Conservation (phyloP, 2,888 invertebrate genomes). For the Chromoteleia sp. region DNA sequence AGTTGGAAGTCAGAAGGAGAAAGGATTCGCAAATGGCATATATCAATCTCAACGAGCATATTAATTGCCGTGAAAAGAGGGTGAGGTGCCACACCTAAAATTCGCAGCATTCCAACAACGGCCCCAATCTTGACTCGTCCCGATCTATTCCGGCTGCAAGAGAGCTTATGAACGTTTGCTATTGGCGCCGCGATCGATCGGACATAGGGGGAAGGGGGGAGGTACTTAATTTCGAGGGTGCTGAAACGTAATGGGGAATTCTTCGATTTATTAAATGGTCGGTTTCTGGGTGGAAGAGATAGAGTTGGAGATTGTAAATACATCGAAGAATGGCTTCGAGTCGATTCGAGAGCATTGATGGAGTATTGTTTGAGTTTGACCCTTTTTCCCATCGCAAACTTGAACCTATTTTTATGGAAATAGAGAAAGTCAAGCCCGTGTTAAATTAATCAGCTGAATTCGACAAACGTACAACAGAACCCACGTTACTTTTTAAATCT, state of each 20-base stretch:
- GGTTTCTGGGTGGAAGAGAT: slow-evolving; percentile 13
- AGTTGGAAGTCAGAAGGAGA: slow-evolving; percentile 62
- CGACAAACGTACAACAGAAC: no score
- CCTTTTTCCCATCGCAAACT: no score
- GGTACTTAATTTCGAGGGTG: slow-evolving; percentile 65
- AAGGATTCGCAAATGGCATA: slow-evolving; percentile 69
- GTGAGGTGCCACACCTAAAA: slow-evolving; percentile 80
- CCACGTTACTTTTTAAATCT: no score
- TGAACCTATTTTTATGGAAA: no score
- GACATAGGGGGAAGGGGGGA: no score
- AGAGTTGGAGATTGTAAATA: slow-evolving; percentile 48
- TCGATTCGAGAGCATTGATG: background rate
- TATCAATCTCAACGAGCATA: slow-evolving; percentile 54
- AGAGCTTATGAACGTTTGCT: slow-evolving; percentile 30
- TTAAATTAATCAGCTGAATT: no score
- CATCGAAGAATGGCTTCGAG: slow-evolving; percentile 14
- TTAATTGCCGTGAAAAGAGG: slow-evolving; percentile 62
- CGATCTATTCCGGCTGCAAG: slow-evolving; percentile 70
- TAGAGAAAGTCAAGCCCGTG: no score
- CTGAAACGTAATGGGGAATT: slow-evolving; percentile 61
- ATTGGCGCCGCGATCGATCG: slow-evolving; percentile 59
- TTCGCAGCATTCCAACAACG: slow-evolving; percentile 78
- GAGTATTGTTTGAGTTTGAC: no score
- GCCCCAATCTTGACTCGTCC: slow-evolving; percentile 74
- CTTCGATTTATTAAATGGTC: slow-evolving; percentile 63